Conservation (phyloP, 2,888 invertebrate species). For the Polia nebulosa region DNA sequence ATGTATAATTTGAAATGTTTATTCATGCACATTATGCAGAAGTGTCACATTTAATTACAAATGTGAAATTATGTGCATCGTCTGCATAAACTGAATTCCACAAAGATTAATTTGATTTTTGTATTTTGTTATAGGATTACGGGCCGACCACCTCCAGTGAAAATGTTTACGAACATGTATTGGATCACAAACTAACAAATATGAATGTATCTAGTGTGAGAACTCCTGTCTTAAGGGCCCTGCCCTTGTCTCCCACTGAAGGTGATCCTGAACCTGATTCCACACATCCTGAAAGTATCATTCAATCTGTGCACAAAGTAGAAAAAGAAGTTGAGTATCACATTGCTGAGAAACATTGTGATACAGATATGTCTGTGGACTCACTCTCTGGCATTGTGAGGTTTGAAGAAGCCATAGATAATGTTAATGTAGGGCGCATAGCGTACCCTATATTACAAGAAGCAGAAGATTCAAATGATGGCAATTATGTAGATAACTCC, state of each 20-base stretch:
- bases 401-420: constrained; percentile 85
- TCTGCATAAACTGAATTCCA: constrained; percentile 26
- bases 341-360: constrained; percentile 82
- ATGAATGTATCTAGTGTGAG: constrained; percentile 88
- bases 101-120: constrained; percentile 48
- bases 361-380: constrained; percentile 85
- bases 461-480: constrained; percentile 84
- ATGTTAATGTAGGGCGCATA: constrained; percentile 83
- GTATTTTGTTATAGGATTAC: constrained; percentile 87
- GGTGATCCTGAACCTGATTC: constrained; percentile 88
- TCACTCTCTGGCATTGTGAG: constrained; percentile 85
- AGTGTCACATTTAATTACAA: constrained; percentile 33
- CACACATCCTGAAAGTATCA: constrained; percentile 87
- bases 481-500: constrained; percentile 84
- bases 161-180: constrained; percentile 86
- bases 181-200: constrained; percentile 88
- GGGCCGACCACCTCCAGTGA: constrained; percentile 91
- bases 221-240: constrained; percentile 86
- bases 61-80: constrained; percentile 31
- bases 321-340: constrained; percentile 87
- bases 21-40: constrained; percentile 43
- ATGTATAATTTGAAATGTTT: constrained; percentile 41
- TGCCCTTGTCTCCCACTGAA: constrained; percentile 82
- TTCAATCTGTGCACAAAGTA: constrained; percentile 83
- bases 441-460: constrained; percentile 86